phyloP scores from a whole-genome alignment of 2,113 vertebrate species.

The Sorex araneus region DNA sequence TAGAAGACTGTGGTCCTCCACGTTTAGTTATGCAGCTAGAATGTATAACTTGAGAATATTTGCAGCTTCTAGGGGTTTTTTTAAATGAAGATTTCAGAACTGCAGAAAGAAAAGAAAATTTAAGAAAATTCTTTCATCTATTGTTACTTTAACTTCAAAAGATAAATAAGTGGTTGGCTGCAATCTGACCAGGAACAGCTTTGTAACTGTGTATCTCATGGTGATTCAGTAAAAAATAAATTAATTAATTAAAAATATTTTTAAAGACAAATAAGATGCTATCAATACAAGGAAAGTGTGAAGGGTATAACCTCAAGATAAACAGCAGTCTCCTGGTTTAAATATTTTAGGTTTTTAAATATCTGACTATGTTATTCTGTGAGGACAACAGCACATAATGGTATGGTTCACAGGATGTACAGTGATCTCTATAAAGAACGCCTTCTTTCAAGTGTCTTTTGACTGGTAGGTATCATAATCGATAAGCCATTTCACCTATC shows the following conservation, averaged over 20 bases:
- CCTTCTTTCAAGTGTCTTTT: neutral
- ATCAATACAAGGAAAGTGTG: neutral
- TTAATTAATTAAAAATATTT: too few species aligned
- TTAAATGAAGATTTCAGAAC: too few species aligned
- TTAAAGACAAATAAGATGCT: neutral
- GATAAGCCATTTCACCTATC: neutral
- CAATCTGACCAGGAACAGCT: neutral
- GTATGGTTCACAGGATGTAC: neutral
- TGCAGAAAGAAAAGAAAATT: neutral
- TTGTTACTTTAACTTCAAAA: neutral
- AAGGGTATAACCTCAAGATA: neutral
- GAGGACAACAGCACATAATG: neutral
- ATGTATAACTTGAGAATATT: neutral
- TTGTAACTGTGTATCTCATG: too few species aligned
- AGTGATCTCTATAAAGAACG: neutral
- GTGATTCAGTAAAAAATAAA: too few species aligned
- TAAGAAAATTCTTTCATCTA: neutral
- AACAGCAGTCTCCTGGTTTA: neutral
- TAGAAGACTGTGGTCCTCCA: constrained; percentile 18
- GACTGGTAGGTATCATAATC: neutral
- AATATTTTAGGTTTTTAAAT: neutral
- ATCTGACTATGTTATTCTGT: neutral
- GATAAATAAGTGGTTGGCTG: too few species aligned
- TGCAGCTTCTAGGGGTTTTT: constrained; percentile 7
- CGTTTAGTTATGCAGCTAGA: too few species aligned